Evolutionary conservation across 2,113 vertebrate genomes (phyloP).

Genomic region (Bos taurus): ARS-UCD2.0 NC_082638.1:7650501-7651000

Average conservation of each 20-base stretch:
- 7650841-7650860: background rate
- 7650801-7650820: background rate
- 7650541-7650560: background rate
- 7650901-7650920: background rate
- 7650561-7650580: background rate
- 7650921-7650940: background rate
- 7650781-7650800: background rate
- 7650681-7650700: background rate
- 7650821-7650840: background rate
- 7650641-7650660: background rate
- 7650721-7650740: background rate
- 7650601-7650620: background rate
- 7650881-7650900: background rate
- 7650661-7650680: background rate
- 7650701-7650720: background rate
- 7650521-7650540: background rate
- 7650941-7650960: too few relatives aligned
- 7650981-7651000: too few relatives aligned
- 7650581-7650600: background rate
- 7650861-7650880: background rate
- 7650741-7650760: background rate
- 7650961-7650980: too few relatives aligned
- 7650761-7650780: background rate
- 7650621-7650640: background rate
- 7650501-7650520: background rate